Percentiles rank a stretch among this genome's conserved stretches.
These are phyloP conservation scores for Xanthia togata DNA, from an alignment of 2,888 invertebrate species.

Conservation along the genomic window DNA sequence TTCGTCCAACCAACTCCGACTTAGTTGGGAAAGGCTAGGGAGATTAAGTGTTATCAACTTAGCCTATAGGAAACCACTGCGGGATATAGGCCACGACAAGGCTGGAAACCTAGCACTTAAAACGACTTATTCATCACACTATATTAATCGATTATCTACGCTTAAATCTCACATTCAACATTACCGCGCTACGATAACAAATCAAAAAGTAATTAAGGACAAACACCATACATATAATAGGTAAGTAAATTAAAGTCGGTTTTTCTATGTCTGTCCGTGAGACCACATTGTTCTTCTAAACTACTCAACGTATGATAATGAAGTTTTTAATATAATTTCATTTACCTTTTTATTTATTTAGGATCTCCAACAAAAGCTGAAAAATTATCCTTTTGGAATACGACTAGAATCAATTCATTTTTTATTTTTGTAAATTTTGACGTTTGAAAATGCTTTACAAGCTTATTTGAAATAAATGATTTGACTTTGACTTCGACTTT, in stretches of 20 bases:
- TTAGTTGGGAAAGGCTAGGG: background rate
- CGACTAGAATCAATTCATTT: too few species aligned
- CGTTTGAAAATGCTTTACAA: too few species aligned
- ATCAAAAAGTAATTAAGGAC: background rate
- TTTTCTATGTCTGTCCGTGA: background rate
- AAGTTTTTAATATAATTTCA: too few species aligned
- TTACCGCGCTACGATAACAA: background rate
- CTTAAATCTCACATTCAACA: background rate
- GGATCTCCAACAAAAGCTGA: too few species aligned
- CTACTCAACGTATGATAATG: background rate
- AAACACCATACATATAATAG: background rate
- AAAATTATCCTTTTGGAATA: too few species aligned
- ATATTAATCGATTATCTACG: background rate
- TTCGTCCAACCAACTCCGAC: background rate
- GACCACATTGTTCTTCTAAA: background rate
- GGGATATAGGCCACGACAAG: background rate
- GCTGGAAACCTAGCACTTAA: background rate
- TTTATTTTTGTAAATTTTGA: too few species aligned
- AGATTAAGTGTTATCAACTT: background rate
- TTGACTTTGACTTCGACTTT: too few species aligned
- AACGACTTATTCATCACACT: background rate
- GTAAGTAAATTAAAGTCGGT: background rate
- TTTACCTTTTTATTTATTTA: too few species aligned
- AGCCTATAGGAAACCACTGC: too few species aligned
- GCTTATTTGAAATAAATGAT: too few species aligned